phyloP scores from a whole-genome alignment of 2,113 vertebrate genomes.

The Anser brachyrhynchus region DNA sequence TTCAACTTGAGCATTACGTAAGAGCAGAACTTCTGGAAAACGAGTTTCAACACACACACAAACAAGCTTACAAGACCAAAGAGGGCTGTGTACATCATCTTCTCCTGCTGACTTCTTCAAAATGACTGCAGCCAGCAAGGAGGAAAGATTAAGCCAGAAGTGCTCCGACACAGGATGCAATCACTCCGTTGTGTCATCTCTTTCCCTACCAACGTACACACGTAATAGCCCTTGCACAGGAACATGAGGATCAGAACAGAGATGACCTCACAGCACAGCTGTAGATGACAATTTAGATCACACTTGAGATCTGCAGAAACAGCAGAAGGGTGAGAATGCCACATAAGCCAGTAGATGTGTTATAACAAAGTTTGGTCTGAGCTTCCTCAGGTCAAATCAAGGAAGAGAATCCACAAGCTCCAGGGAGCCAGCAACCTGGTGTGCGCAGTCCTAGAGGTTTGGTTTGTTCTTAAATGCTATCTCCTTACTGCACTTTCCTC shows the following conservation, averaged over 20 bases:
- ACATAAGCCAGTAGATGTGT: not conserved
- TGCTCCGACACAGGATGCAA: not conserved
- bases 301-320: not conserved
- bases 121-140: not conserved
- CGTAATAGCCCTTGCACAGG: not conserved
- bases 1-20: fast-evolving
- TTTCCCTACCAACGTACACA: fast-evolving
- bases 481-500: not conserved
- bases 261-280: not conserved
- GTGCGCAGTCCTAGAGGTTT: not conserved
- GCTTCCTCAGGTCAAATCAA: not conserved
- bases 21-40: not conserved
- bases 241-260: not conserved
- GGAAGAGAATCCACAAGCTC: not conserved
- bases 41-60: not conserved
- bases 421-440: not conserved
- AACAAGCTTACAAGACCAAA: not conserved
- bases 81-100: not conserved
- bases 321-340: not conserved
- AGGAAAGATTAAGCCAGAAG: not conserved
- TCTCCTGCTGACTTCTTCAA: not conserved
- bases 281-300: not conserved
- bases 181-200: fast-evolving
- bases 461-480: not conserved
- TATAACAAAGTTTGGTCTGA: not conserved